Conservation (phyloP, 2,113 vertebrate genomes). For the Paedocypris sp. region DNA sequence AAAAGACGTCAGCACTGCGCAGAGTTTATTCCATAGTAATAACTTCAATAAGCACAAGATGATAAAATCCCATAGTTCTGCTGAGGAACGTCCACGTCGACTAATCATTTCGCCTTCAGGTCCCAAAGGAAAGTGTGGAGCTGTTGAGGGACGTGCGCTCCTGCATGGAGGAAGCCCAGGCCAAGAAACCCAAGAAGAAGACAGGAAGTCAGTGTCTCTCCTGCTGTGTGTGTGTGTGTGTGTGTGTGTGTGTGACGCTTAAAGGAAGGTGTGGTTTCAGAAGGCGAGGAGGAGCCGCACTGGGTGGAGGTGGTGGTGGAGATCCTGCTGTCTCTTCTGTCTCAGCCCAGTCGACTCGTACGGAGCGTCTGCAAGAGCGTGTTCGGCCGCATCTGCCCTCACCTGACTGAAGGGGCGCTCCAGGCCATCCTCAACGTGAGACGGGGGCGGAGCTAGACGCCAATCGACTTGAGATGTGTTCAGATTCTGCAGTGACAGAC, state of each 20-base stretch:
- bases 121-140: constrained; percentile 70
- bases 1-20: too few relatives aligned
- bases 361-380: constrained; percentile 75
- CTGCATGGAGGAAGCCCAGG: constrained; percentile 71
- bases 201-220: constrained; percentile 34
- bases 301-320: constrained; percentile 97
- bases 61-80: too few relatives aligned
- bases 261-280: too few relatives aligned
- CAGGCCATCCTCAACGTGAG: constrained; percentile 81
- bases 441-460: too few relatives aligned
- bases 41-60: too few relatives aligned
- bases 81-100: too few relatives aligned
- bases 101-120: constrained; percentile 40
- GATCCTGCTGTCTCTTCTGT: constrained; percentile 79
- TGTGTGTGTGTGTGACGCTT: background rate
- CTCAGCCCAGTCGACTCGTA: constrained; percentile 79
- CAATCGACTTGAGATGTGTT: too few relatives aligned
- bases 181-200: constrained; percentile 64
- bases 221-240: background rate
- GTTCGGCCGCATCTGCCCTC: constrained; percentile 74
- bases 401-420: constrained; percentile 68
- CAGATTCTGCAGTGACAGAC: too few relatives aligned
- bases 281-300: constrained; percentile 73
- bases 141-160: constrained; percentile 76
- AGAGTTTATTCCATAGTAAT: too few relatives aligned